Conservation (phyloP, 2,888 invertebrate genomes). For the Apamea anceps region DNA sequence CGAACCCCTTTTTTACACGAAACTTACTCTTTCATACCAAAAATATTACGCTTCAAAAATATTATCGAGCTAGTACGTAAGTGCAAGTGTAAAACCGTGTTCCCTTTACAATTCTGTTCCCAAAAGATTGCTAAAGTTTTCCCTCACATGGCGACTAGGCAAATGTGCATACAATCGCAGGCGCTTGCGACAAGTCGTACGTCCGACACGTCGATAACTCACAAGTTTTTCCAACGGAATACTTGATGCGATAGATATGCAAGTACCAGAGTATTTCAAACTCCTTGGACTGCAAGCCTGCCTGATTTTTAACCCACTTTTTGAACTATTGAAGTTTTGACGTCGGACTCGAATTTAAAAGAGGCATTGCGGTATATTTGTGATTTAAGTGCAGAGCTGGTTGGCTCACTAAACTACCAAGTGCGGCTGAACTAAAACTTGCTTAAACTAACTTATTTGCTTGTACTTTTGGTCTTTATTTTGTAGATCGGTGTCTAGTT, state of each 20-base stretch:
- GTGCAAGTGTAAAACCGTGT: constrained; percentile 45
- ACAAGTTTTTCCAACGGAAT: constrained; percentile 61
- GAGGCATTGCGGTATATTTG: constrained; percentile 49
- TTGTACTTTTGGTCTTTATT: constrained; percentile 13
- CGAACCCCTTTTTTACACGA: constrained; percentile 19
- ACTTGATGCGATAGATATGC: constrained; percentile 55
- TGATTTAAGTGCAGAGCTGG: constrained; percentile 41
- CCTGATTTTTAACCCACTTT: constrained; percentile 59
- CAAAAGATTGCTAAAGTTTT: constrained; percentile 56
- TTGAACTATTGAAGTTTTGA: constrained; percentile 63
- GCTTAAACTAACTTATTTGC: constrained; percentile 25
- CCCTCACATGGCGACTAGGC: constrained; percentile 48
- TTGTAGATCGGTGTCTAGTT: constrained; percentile 17
- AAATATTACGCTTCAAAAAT: constrained; percentile 26
- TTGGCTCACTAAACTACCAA: constrained; percentile 38
- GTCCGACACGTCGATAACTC: constrained; percentile 42
- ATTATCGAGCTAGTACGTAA: constrained; percentile 3
- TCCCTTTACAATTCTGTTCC: constrained; percentile 49
- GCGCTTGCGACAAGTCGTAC: constrained; percentile 49
- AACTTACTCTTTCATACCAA: constrained; percentile 23
- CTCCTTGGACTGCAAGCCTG: constrained; percentile 46
- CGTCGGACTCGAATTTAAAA: constrained; percentile 55
- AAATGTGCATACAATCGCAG: constrained; percentile 61
- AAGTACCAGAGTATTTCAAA: constrained; percentile 46
- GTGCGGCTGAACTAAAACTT: constrained; percentile 24